Evolutionary conservation across 2,113 vertebrate genomes (phyloP), one percentile per base, ranked within the genome.

Genomic region (Rhinoderma darwinii): DNA sequence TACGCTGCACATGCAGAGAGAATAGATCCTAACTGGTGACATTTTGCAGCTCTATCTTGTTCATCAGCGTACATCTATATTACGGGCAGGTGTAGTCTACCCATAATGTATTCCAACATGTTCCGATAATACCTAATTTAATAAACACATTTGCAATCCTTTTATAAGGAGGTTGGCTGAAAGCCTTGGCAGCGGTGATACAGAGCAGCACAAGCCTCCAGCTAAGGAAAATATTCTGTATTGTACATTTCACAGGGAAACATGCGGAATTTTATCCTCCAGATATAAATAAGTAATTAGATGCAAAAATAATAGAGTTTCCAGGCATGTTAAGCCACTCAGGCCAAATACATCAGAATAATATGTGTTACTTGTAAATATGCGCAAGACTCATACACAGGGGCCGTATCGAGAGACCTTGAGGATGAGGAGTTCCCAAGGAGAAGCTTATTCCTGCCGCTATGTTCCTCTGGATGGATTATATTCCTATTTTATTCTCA

Each of bases 231-330:
- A 77, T 17, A 37, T 39, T 77, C 47, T 14, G 76, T 79, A 37
- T 25, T 14, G 50, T 37, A 56, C 17, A 76, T 76, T 50, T 76
- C 43, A 47, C n/a, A 17, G 50, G 50, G 75, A 78, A 35, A 54
- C n/a, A 30, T 8, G 47, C 30, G 1, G 77, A 1, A 25, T 20
- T 79, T 56, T 61, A 80, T 27, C 77, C 51, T 17, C 51, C 12
- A 61, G 77, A 80, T 59, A 59, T 59, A 80, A 80, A 80, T 59
- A 59, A 39, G 77, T 80, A 35, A 80, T 80, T 61, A 80, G 32
- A 61, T 80, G 77, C 77, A 41, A 80, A 54, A 39, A 41, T n/a
- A 77, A 15, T 39, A 12, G 25, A 22, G 27, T 32, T 56, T 32
- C 7, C 43, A 37, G 50, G 76, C 47, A 25, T 20, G 76, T 54